These are phyloP conservation scores for Coryphaenoides rupestris DNA, from an alignment of 2,113 vertebrate species.

Conservation along the genomic window DNA sequence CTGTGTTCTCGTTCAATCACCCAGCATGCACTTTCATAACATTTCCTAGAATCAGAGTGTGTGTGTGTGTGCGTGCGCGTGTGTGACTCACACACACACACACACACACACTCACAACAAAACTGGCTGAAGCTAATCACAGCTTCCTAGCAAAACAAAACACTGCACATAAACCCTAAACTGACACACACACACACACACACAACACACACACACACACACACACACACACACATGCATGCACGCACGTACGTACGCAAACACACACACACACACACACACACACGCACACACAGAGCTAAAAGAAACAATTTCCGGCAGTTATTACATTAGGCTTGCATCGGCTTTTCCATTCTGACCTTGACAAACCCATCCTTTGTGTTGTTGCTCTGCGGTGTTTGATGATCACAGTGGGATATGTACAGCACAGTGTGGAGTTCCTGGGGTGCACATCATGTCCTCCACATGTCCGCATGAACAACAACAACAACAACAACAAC, in stretches of 20 bases:
- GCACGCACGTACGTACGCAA: conserved; percentile 2
- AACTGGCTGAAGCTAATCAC: conserved; percentile 47
- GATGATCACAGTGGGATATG: background rate
- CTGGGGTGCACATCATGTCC: too few species aligned
- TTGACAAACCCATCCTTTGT: background rate
- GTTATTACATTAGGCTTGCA: background rate
- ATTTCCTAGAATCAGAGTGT: conserved; percentile 34
- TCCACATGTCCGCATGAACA: too few species aligned
- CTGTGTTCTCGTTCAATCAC: too few species aligned
- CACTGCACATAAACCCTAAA: background rate
- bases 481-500: too few species aligned
- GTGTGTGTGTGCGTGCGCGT: conserved; percentile 13
- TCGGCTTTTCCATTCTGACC: background rate
- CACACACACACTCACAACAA: conserved; percentile 53
- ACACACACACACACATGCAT: conserved; percentile 6
- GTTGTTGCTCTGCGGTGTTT: background rate
- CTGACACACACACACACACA: conserved; percentile 3
- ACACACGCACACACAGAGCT: conserved; percentile 1
- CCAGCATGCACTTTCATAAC: conserved; percentile 26
- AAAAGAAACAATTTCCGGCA: conserved; percentile 6
- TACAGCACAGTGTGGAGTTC: too few species aligned
- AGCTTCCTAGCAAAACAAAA: conserved; percentile 34
- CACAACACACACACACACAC: conserved; percentile 10
- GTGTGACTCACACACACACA: conserved; percentile 40
- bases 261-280: conserved; percentile 8